Conservation (phyloP, 2,888 invertebrate species). For the Ryuthela nishihirai region DNA sequence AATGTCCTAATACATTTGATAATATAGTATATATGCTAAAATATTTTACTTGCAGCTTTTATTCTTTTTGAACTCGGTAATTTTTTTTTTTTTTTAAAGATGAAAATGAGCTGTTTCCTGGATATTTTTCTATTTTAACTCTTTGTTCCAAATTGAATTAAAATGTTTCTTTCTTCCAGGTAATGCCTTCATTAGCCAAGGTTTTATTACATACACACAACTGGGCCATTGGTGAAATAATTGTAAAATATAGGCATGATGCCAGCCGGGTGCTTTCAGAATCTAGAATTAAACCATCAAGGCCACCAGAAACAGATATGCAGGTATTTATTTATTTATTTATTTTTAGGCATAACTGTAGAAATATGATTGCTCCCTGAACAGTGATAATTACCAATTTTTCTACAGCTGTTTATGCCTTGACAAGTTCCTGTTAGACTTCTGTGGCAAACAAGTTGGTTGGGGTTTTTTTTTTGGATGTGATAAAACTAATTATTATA, state of each 20-base stretch:
- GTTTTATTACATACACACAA: conserved; percentile 82
- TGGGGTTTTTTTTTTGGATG: too few species aligned
- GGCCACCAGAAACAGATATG: conserved; percentile 11
- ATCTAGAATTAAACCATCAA: conserved; percentile 48
- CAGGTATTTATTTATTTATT: conserved; percentile 18
- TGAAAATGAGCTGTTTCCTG: neutral
- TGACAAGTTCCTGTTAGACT: too few species aligned
- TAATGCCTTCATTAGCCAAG: conserved; percentile 89
- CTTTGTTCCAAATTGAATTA: neutral
- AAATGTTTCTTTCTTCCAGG: conserved; percentile 53
- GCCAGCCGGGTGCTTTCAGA: conserved; percentile 52
- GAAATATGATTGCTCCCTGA: too few species aligned
- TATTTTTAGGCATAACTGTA: too few species aligned
- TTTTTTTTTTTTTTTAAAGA: neutral
- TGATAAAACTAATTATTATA: too few species aligned
- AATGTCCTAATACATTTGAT: too few species aligned
- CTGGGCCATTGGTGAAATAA: conserved; percentile 82
- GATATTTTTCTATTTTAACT: neutral
- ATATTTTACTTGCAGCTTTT: too few species aligned
- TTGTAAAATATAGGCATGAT: conserved; percentile 72
- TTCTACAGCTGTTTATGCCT: too few species aligned
- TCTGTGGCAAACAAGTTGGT: too few species aligned
- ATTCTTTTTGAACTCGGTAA: neutral
- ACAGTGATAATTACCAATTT: too few species aligned
- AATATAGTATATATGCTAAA: too few species aligned